These are phyloP conservation scores for Cremastinae sp. DNA, from an alignment of 2,888 invertebrate species.

Conservation along the genomic window DNA sequence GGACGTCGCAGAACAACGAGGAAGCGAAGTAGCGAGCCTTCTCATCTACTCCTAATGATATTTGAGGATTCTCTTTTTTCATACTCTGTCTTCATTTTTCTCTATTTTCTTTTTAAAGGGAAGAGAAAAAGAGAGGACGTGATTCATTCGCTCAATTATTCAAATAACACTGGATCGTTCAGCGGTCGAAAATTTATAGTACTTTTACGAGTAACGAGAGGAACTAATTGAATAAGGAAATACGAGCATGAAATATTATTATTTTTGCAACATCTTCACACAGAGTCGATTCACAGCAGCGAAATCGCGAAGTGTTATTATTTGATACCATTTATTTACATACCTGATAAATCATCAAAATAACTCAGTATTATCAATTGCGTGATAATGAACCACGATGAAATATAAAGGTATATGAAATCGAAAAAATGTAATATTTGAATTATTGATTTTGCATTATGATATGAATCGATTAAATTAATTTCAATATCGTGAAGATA, in stretches of 20 bases:
- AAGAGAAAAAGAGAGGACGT: neutral
- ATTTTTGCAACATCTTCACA: too few species aligned
- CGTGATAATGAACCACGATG: too few species aligned
- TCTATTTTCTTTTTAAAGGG: constrained; percentile 11
- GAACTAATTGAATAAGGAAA: constrained; percentile 31
- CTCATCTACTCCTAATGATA: constrained; percentile 40
- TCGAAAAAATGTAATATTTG: too few species aligned
- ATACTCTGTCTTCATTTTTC: constrained; percentile 43
- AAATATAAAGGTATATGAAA: too few species aligned
- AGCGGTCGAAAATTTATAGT: constrained; percentile 31
- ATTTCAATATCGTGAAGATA: too few species aligned
- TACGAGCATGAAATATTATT: neutral
- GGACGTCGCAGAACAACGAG: constrained; percentile 41
- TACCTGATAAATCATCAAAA: too few species aligned
- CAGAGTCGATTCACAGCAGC: too few species aligned
- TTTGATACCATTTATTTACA: too few species aligned
- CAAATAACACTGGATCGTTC: constrained; percentile 42
- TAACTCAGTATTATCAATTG: too few species aligned
- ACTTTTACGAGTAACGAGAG: constrained; percentile 27
- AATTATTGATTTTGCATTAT: too few species aligned
- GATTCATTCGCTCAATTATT: constrained; percentile 51
- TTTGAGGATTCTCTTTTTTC: constrained; percentile 33
- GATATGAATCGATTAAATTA: too few species aligned
- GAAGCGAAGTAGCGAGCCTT: neutral
- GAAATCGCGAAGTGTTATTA: too few species aligned